Evolutionary conservation across 2,113 vertebrate genomes (phyloP).

Genomic region (Numida meleagris): DNA sequence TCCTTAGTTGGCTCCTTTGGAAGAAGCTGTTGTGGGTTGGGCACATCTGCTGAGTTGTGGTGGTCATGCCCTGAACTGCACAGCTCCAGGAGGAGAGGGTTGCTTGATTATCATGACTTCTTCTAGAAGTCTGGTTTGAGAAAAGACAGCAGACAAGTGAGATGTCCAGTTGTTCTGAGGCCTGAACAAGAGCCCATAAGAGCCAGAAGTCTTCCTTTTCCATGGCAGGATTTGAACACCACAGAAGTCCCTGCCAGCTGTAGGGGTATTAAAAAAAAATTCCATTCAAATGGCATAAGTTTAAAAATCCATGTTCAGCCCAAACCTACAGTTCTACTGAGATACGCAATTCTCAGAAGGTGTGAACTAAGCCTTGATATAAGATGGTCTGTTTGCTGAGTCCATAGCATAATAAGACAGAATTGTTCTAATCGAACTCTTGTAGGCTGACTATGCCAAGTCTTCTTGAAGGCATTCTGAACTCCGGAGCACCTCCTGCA

Average conservation of each 20-base stretch:
- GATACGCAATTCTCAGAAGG: not conserved
- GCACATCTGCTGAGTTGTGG: not conserved
- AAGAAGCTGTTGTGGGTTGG: not conserved
- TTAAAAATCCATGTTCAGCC: not conserved
- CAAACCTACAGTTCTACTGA: not conserved
- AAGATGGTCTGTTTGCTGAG: not conserved
- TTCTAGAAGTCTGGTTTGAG: not conserved
- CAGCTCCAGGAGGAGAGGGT: fast-evolving
- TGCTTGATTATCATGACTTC: not conserved
- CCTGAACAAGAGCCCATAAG: not conserved
- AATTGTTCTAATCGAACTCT: not conserved
- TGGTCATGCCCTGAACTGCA: not conserved
- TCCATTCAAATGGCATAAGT: not conserved
- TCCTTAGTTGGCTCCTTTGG: not conserved
- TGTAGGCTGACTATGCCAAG: not conserved
- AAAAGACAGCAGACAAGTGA: not conserved
- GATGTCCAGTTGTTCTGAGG: not conserved
- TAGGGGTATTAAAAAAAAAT: not conserved
- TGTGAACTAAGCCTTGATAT: fast-evolving
- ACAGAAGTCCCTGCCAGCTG: not conserved
- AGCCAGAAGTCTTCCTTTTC: not conserved
- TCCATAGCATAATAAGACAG: not conserved
- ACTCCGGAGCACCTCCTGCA: not conserved
- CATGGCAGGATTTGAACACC: not conserved
- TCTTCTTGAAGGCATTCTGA: not conserved